Evolutionary conservation across 2,113 vertebrate species (phyloP).

Genomic region (Cephalophus harveyi): DNA sequence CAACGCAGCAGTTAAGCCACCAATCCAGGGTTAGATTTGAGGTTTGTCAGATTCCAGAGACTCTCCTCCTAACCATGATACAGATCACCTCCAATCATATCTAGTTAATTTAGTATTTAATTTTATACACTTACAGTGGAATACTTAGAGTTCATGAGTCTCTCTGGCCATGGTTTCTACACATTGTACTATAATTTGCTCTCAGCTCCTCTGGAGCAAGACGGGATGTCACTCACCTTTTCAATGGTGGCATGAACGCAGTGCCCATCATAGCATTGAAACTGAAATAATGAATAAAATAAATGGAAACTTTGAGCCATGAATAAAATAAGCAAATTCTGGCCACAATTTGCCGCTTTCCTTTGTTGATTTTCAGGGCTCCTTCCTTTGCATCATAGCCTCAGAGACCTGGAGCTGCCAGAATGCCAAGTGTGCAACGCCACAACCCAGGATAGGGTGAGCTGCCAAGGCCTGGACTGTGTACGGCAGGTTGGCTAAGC

Average conservation of each 20-base stretch:
- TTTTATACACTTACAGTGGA: neutral
- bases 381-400: neutral
- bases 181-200: neutral
- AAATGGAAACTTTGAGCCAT: neutral
- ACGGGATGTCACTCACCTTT: neutral
- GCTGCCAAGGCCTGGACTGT: neutral
- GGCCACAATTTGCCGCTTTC: neutral
- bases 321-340: too few relatives aligned
- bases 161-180: neutral
- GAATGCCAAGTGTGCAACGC: accelerated
- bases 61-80: neutral
- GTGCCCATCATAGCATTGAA: accelerated
- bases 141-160: neutral
- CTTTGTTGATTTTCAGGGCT: neutral
- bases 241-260: accelerated
- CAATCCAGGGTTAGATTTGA: neutral
- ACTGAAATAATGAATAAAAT: neutral
- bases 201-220: neutral
- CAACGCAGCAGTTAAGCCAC: accelerated
- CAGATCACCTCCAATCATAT: neutral
- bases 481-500: neutral
- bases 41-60: neutral
- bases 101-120: neutral
- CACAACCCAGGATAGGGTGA: neutral
- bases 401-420: neutral